Evolutionary conservation across 2,888 invertebrate genomes (phyloP), one percentile per base, ranked within the genome.

Genomic region (Drosophila robusta): DNA sequence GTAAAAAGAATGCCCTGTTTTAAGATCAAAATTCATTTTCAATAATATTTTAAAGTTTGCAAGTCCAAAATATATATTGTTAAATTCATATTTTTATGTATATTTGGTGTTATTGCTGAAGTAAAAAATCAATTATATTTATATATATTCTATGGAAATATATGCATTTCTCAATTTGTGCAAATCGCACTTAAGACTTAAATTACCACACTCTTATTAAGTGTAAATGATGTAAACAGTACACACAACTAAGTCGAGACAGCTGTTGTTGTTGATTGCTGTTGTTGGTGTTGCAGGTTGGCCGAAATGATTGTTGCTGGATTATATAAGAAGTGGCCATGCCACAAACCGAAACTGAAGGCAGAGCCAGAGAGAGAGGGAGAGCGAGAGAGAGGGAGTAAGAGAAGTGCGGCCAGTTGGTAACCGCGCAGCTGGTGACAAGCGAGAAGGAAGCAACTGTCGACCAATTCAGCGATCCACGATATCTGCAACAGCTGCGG

Each of bases 291-390:
- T 73, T 87, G 88, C 83, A 88, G 87, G 60, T 69, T 85, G 88
- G 88, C 80, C 83, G 86, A 84, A 84, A 84, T 88, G 89, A 84
- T 84, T 88, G 84, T 79, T 73, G 84, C 57, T 74, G 78, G 64
- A 83, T 86, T 86, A 86, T 86, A 86, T 86, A 86, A 86, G 78
- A 86, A 86, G 85, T 89, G 89, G 90, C 89, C 89, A 89, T 86
- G 85, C 85, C 85, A 86, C 85, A 89, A 89, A 81, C 70, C 46
- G 76, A 75, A 70, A 69, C 62, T 51, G 62, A 65, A 78, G 52
- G 57, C 39, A 60, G 46, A 68, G 54, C 47, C 8, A 47, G 38
- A 62, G 47, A 44, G 51, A 65, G 64, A 41, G 14, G 49, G 32
- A 58, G 34, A 18, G 16, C 34, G 29, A 54, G 18, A 38, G 44